These are phyloP conservation scores for Drosophila prolongata DNA, from an alignment of 2,888 invertebrate species.

Conservation along the genomic window DNA sequence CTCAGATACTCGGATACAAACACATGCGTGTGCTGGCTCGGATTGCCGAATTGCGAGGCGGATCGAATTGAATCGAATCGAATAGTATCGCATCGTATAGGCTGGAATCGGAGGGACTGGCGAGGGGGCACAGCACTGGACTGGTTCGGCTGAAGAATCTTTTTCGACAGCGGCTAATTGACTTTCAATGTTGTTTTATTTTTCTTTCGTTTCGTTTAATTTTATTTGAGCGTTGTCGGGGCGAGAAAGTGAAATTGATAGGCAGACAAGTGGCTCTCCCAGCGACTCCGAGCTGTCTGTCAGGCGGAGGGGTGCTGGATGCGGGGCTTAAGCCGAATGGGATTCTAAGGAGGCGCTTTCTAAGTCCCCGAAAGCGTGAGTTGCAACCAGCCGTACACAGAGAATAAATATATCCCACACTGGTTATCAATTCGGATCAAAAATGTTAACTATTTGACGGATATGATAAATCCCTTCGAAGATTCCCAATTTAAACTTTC, in stretches of 20 bases:
- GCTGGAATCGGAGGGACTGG: not conserved
- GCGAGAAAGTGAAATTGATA: slow-evolving; percentile 77
- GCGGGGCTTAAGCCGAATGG: slow-evolving; percentile 2
- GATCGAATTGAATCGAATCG: slow-evolving; percentile 7
- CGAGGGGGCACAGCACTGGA: slow-evolving; percentile 3
- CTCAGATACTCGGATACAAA: slow-evolving; percentile 1
- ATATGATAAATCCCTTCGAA: too few relatives aligned
- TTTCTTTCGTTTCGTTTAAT: slow-evolving; percentile 37
- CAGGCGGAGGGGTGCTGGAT: slow-evolving; percentile 2
- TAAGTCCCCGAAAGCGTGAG: slow-evolving; percentile 46
- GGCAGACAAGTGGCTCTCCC: slow-evolving; percentile 48
- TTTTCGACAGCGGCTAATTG: slow-evolving; percentile 69
- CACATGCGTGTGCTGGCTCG: slow-evolving; percentile 17
- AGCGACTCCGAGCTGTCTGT: slow-evolving; percentile 9
- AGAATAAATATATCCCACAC: not conserved
- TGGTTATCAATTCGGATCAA: too few relatives aligned
- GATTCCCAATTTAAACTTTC: too few relatives aligned
- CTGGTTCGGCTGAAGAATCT: slow-evolving; percentile 61
- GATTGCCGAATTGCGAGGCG: slow-evolving; percentile 14
- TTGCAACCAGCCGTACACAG: not conserved
- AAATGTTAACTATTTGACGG: too few relatives aligned
- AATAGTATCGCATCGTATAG: not conserved
- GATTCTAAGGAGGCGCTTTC: slow-evolving; percentile 57
- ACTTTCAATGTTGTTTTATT: slow-evolving; percentile 69
- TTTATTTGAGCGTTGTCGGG: slow-evolving; percentile 30